Evolutionary conservation across 2,888 invertebrate species (phyloP).

Genomic region (Drosophila helvetica): DNA sequence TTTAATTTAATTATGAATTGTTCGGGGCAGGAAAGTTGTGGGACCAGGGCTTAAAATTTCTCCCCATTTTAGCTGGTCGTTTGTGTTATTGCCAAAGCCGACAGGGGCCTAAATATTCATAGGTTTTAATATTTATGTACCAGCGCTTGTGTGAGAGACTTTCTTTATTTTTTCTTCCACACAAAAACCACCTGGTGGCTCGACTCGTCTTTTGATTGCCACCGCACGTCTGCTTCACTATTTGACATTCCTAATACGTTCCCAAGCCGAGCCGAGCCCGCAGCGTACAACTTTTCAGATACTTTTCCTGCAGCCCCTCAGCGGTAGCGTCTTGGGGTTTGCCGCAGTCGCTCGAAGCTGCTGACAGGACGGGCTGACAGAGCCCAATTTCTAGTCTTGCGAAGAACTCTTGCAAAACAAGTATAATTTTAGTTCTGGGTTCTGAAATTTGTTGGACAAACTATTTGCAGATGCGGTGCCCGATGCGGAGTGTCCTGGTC

Average conservation of each 20-base stretch:
- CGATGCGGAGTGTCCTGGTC: neutral
- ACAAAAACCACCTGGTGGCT: neutral
- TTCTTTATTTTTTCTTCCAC: constrained; percentile 4
- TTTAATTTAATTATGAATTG: constrained; percentile 74
- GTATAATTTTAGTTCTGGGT: constrained; percentile 33
- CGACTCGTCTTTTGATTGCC: constrained; percentile 18
- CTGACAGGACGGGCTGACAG: constrained; percentile 20
- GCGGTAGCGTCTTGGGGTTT: constrained; percentile 65
- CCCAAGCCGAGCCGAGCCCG: neutral
- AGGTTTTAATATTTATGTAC: constrained; percentile 47
- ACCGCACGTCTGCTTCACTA: constrained; percentile 45
- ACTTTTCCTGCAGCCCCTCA: constrained; percentile 58
- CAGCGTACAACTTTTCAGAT: constrained; percentile 71
- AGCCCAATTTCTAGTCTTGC: neutral
- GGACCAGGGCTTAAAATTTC: constrained; percentile 37
- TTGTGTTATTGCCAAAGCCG: constrained; percentile 48
- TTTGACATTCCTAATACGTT: constrained; percentile 52
- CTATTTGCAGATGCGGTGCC: constrained; percentile 13
- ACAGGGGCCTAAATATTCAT: constrained; percentile 62
- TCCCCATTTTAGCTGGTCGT: neutral
- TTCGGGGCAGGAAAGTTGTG: constrained; percentile 39
- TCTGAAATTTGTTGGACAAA: constrained; percentile 16
- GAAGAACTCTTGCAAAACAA: constrained; percentile 30
- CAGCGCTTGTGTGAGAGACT: constrained; percentile 51
- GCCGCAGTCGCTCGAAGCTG: constrained; percentile 49